Evolutionary conservation across 1,140 invertebrate species (phyloP), one percentile per base, ranked within the genome.

Genomic region (Drosophila leontia): DNA sequence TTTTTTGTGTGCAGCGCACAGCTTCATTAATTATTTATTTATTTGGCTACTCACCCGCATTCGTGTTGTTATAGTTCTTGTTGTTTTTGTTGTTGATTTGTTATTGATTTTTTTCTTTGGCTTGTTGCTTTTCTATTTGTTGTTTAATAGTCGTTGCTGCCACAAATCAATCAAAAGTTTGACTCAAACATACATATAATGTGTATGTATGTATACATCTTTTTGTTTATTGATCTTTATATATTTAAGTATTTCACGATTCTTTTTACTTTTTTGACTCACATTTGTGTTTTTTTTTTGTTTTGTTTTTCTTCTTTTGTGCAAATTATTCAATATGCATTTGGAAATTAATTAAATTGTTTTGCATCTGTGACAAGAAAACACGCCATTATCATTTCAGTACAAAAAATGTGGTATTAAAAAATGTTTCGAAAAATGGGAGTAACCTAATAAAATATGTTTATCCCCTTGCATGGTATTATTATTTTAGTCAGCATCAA

Each of bases 1-100:
- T 77, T 59, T 74, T 80, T 55, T 71, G 59, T 87, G 70, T 82
- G 69, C 58, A 79, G 68, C 70, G 68, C 37, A 78, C 44, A 67
- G 48, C 71, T 72, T 82, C 79, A 87, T 86, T 79, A 87, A 86
- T 87, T 79, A 82, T 87, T 85, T 85, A 85, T 75, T 85, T 82
- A 57, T 78, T 80, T 86, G 47, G 63, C 82, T 86, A 86, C 82
- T 86, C 79, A 86, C 82, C 82, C 65, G 75, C 65, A 69, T 59
- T 64, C 60, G 50, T 51, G 53, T 35, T 35, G 29, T 29, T 53
- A 62, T 47, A 29, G 0, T 29, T 29, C 26, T 0, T 69, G 71
- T 41, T 64, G 11, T 72, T 32, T 55, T 29, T 29, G 26, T 29
- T 71, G 72, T 48, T 63, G 67, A 35, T 19, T 56, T 71, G 8